These are phyloP conservation scores for Crotalus viridis DNA, from an alignment of 2,113 vertebrate genomes.

Conservation along the genomic window DNA sequence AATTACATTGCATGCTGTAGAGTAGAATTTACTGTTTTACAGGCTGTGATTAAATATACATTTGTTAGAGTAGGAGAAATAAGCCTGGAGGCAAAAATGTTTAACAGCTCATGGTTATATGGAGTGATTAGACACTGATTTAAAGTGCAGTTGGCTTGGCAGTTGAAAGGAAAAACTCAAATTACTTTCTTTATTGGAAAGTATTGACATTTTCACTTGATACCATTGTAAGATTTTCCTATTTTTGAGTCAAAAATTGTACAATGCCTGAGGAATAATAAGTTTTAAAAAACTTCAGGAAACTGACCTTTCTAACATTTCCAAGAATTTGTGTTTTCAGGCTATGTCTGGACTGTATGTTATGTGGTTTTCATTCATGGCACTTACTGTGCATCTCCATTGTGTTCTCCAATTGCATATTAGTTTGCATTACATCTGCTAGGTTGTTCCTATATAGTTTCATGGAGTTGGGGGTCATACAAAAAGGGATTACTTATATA, in stretches of 20 bases:
- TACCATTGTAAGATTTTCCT: constrained; percentile 15
- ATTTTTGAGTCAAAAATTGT: constrained; percentile 19
- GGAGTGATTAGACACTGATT: neutral
- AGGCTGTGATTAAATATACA: constrained; percentile 43
- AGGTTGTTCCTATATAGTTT: neutral
- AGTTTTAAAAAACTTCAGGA: neutral
- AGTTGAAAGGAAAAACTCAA: constrained; percentile 5
- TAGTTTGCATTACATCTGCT: neutral
- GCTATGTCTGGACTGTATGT: neutral
- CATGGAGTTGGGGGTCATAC: neutral
- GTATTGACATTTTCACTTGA: neutral
- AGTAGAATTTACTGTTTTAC: constrained; percentile 51
- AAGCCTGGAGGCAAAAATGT: constrained; percentile 6
- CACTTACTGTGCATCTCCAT: neutral
- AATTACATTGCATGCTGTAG: neutral
- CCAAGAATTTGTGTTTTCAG: neutral
- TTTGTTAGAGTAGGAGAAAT: constrained; percentile 19
- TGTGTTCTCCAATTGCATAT: neutral
- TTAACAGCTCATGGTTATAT: constrained; percentile 34
- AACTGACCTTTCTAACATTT: neutral
- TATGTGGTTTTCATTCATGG: neutral
- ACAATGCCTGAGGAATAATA: constrained; percentile 34
- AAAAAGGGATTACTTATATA: neutral
- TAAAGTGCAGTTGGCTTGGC: neutral
- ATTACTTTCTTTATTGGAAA: constrained; percentile 18